Evolutionary conservation across 23 tunicate species (phyloP).

Genomic region (Diplosoma virens): DNA sequence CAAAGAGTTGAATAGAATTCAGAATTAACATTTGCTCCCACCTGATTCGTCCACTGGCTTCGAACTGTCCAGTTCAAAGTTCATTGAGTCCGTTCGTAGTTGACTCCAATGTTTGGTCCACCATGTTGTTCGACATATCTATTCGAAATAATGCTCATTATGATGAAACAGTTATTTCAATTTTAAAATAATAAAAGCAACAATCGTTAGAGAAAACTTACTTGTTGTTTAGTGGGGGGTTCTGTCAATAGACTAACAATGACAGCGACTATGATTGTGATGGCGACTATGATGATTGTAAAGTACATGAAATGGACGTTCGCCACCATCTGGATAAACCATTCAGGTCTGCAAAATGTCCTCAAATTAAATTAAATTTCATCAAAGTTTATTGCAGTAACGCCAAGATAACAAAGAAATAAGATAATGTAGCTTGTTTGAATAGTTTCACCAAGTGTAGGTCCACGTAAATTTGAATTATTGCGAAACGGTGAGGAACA

Average conservation of each 20-base stretch:
- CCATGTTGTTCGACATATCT: constrained; percentile 81
- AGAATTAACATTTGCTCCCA: too few relatives aligned
- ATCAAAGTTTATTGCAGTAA: too few relatives aligned
- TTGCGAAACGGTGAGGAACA: too few relatives aligned
- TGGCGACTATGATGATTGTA: constrained; percentile 66
- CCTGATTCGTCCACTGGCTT: background rate
- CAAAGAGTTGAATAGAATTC: too few relatives aligned
- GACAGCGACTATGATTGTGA: constrained; percentile 68
- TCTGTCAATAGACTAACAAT: constrained; percentile 70
- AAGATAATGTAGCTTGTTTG: too few relatives aligned
- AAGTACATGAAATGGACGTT: constrained; percentile 92
- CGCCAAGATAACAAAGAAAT: too few relatives aligned
- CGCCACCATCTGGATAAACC: constrained; percentile 60
- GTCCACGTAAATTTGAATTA: too few relatives aligned
- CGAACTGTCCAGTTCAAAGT: constrained; percentile 51
- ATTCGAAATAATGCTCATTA: background rate
- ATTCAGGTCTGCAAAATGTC: constrained; percentile 72
- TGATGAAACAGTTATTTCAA: background rate
- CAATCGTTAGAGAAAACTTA: background rate
- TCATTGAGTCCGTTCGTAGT: constrained; percentile 55
- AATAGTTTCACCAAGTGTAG: too few relatives aligned
- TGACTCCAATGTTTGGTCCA: constrained; percentile 68
- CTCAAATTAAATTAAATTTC: too few relatives aligned
- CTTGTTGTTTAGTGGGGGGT: constrained; percentile 55
- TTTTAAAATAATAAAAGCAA: background rate